Conservation (phyloP, 2,797 vertebrate species). For the Eospalax fontanierii region DNA sequence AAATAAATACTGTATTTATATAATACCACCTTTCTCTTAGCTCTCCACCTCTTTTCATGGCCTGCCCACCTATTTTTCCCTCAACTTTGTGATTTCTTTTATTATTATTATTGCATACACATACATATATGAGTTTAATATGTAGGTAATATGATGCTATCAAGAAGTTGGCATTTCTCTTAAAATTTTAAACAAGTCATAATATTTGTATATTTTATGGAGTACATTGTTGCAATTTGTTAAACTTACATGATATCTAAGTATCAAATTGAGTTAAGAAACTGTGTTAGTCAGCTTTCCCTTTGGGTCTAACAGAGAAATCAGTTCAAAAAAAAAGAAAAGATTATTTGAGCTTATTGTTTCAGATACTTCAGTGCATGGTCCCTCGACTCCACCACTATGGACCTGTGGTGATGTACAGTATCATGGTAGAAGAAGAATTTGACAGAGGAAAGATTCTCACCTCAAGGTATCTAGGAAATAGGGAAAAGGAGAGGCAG, state of each 20-base stretch:
- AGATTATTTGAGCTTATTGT: neutral
- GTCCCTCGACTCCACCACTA: neutral
- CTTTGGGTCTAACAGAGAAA: neutral
- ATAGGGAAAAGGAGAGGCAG: neutral
- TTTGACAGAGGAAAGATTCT: neutral
- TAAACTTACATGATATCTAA: neutral
- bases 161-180: neutral
- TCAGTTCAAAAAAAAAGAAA: neutral
- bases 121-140: slow-evolving; percentile 6
- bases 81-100: too few species aligned
- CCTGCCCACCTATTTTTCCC: too few species aligned
- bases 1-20: too few species aligned
- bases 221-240: neutral
- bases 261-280: neutral
- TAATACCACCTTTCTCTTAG: too few species aligned
- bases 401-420: neutral
- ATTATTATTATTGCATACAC: too few species aligned
- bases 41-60: too few species aligned
- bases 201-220: neutral
- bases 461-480: neutral
- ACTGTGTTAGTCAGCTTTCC: neutral
- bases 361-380: neutral
- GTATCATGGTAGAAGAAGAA: neutral
- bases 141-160: neutral
- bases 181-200: neutral